A percentile compares a stretch with the other conserved stretches of the same genome.
phyloP scores from a whole-genome alignment of 1,140 invertebrate genomes.

The Drosophila guanche region DNA sequence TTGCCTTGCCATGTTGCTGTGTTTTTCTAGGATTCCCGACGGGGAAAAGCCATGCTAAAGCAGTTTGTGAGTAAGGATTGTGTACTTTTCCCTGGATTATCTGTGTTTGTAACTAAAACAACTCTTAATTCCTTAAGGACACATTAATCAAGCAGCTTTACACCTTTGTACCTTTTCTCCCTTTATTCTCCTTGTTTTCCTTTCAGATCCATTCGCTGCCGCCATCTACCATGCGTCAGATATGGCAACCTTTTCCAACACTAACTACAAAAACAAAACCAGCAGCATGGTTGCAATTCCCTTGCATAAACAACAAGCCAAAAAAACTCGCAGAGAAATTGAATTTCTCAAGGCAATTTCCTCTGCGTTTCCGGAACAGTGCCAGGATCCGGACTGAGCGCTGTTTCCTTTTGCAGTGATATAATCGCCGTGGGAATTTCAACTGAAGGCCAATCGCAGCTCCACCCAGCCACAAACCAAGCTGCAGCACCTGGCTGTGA shows the following conservation, averaged over 20 bases:
- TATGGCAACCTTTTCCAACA: too few species aligned
- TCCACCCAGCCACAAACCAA: constrained; percentile 7
- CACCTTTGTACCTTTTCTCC: too few species aligned
- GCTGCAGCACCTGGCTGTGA: constrained; percentile 29
- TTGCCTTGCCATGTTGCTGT: background rate
- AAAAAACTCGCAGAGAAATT: background rate
- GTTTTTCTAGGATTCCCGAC: constrained; percentile 29
- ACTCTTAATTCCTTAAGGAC: too few species aligned
- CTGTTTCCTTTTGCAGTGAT: constrained; percentile 38
- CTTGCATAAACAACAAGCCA: background rate
- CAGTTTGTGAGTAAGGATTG: too few species aligned
- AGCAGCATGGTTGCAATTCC: too few species aligned
- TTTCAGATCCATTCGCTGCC: too few species aligned
- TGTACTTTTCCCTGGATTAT: too few species aligned
- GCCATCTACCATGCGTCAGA: too few species aligned
- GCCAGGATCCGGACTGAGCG: constrained; percentile 15
- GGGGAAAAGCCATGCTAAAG: background rate
- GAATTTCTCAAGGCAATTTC: constrained; percentile 16
- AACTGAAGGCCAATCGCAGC: constrained; percentile 41
- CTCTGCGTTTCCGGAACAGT: constrained; percentile 15
- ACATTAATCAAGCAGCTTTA: too few species aligned
- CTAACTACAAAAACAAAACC: too few species aligned
- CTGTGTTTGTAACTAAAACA: too few species aligned
- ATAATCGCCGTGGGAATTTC: constrained; percentile 42
- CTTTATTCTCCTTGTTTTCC: too few species aligned